Evolutionary conservation across 2,797 vertebrate species (phyloP), one percentile per base, ranked within the genome.

Genomic region (Paramormyrops hopkinsi): DNA sequence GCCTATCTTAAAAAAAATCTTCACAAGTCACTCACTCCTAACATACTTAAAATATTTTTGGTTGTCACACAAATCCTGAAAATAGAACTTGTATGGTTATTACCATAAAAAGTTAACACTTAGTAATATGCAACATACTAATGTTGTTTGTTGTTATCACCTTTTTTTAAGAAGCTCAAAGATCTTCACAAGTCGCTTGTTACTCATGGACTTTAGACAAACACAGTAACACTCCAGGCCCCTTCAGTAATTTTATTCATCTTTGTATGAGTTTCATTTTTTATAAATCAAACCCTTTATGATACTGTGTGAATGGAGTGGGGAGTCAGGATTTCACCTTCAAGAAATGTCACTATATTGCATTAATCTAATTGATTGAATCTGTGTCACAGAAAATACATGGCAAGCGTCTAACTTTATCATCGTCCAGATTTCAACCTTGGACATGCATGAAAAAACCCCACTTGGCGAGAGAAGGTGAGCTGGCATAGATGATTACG

Each of bases 141-240:
- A 69, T 69, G 29, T 33, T 65, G 62, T 29, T 65, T 65, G 62
- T 59, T 29, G 22, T 33, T 12, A 5, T 69, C 22, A 29, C 87
- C 87, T 46, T 44, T 88, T 37, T 88, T 90, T 56, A 69, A 82
- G 5, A 29, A 82, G 65, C 25, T 33, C 65, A 90, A 33, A 41
- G n/a, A 37, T 59, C 82, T 90, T 62, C 54, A 6, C 0, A 25
- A n/a, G 82, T 90, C 87, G 4, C 54, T 91, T 59, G 11, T 59
- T 76, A 48, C 29, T n/a, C 85, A 87, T 4, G 76, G 76, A 46
- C 90, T 91, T 90, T 88, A 90, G 53, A 90, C 41, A 25, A 90
- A 90, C 2, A n/a, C 73, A 33, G 73, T 8, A 79, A 41, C 73
- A 41, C 17, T 19, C 73, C 73, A 79, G 37, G 14, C 12, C 9